A percentile compares a stretch with the other conserved stretches of the same genome.
These are phyloP conservation scores for Spea hammondii DNA, from an alignment of 2,797 vertebrate species.

Conservation along the genomic window DNA sequence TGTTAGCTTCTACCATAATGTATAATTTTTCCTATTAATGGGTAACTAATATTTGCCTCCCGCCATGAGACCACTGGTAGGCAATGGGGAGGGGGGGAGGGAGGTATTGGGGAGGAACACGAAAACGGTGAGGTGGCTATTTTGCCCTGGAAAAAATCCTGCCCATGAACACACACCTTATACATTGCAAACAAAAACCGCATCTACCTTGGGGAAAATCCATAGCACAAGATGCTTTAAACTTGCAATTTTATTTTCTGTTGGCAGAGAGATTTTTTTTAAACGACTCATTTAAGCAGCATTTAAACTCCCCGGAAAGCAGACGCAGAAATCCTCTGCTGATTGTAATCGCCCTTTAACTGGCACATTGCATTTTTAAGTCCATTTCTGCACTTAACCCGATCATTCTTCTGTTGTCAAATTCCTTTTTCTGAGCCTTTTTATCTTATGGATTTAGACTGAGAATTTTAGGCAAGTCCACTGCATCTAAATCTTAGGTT, in stretches of 20 bases:
- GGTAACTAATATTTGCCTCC: too few relatives aligned
- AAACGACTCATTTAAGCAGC: background rate
- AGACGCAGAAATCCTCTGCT: background rate
- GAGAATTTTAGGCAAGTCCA: slow-evolving; percentile 44
- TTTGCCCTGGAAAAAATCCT: too few relatives aligned
- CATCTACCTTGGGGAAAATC: too few relatives aligned
- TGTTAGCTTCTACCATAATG: too few relatives aligned
- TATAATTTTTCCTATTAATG: too few relatives aligned
- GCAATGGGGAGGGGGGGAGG: too few relatives aligned
- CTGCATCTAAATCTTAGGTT: slow-evolving; percentile 38
- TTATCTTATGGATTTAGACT: slow-evolving; percentile 4
- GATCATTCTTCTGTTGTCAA: slow-evolving; percentile 20
- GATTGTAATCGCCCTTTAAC: slow-evolving; percentile 13
- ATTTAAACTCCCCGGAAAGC: background rate
- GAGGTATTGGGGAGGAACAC: too few relatives aligned
- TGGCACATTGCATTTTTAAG: slow-evolving; percentile 9
- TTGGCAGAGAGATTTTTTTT: background rate
- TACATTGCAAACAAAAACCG: too few relatives aligned
- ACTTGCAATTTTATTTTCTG: background rate
- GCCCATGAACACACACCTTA: too few relatives aligned
- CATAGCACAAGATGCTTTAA: too few relatives aligned
- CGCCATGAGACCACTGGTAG: too few relatives aligned
- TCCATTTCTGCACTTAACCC: slow-evolving; percentile 13
- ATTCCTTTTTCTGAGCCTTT: background rate
- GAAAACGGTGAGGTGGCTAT: too few relatives aligned